A percentile compares a stretch with the other conserved stretches of the same genome.
These are phyloP conservation scores for Drosophila oshimai DNA, from an alignment of 1,140 invertebrate species.

Conservation along the genomic window DNA sequence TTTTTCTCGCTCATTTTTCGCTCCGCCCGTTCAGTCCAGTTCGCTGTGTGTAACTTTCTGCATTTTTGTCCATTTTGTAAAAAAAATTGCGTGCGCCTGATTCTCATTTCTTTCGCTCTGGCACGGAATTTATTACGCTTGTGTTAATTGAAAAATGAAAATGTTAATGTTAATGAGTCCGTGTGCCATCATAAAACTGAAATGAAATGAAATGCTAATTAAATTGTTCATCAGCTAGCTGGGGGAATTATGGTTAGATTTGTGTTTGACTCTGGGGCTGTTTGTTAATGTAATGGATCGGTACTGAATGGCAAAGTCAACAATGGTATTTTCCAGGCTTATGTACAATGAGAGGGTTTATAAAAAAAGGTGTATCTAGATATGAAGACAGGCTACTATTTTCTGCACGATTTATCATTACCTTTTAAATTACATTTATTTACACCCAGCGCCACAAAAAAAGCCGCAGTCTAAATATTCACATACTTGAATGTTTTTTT, in stretches of 20 bases:
- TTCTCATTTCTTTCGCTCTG: conserved; percentile 41
- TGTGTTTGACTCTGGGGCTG: conserved; percentile 9
- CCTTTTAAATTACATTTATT: too few species aligned
- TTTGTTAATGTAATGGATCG: conserved; percentile 22
- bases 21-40: neutral
- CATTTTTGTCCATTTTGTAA: conserved; percentile 62
- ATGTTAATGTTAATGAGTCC: conserved; percentile 73
- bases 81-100: conserved; percentile 56
- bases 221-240: conserved; percentile 57
- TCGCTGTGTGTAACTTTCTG: conserved; percentile 47
- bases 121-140: conserved; percentile 79
- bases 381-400: neutral
- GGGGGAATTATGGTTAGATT: conserved; percentile 48
- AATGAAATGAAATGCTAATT: conserved; percentile 77
- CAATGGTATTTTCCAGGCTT: neutral
- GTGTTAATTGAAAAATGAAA: conserved; percentile 82
- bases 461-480: too few species aligned
- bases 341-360: neutral
- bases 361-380: neutral
- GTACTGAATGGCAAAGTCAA: neutral
- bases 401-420: too few species aligned
- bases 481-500: too few species aligned
- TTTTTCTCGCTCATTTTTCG: conserved; percentile 60
- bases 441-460: too few species aligned
- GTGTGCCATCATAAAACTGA: conserved; percentile 69